Conservation (phyloP, 2,797 vertebrate genomes). For the Balearica regulorum region DNA sequence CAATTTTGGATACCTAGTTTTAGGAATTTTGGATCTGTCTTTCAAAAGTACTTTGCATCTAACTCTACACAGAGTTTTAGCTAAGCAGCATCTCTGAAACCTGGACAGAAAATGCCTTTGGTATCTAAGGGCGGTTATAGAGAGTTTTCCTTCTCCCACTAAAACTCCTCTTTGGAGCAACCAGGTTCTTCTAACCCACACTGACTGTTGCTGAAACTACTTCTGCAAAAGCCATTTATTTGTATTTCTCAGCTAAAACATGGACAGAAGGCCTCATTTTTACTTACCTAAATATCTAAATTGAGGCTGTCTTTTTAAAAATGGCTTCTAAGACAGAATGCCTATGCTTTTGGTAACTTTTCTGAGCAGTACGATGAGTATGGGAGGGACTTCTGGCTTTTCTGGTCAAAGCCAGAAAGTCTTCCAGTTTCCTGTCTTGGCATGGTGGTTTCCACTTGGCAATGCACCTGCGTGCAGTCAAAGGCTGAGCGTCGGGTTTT, state of each 20-base stretch:
- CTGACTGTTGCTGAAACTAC: background rate
- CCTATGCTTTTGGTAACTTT: background rate
- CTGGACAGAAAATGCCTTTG: background rate
- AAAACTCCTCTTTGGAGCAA: background rate
- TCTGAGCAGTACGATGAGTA: background rate
- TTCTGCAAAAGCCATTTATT: background rate
- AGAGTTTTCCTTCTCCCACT: background rate
- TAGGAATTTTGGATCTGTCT: background rate
- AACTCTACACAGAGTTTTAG: background rate
- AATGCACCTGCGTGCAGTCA: background rate
- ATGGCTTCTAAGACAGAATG: background rate
- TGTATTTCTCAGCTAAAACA: background rate
- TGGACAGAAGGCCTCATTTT: rapidly evolving
- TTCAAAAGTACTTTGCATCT: background rate
- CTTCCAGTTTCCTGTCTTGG: background rate
- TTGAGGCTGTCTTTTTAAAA: background rate
- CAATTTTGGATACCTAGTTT: background rate
- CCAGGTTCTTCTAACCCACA: background rate
- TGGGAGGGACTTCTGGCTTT: background rate
- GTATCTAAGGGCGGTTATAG: background rate
- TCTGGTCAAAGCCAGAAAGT: background rate
- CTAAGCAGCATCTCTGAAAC: background rate
- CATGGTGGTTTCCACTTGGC: background rate
- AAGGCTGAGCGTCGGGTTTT: background rate
- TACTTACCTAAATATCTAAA: background rate